These are phyloP conservation scores for Serrognathus titanus DNA, from an alignment of 2,888 invertebrate species.

Conservation along the genomic window DNA sequence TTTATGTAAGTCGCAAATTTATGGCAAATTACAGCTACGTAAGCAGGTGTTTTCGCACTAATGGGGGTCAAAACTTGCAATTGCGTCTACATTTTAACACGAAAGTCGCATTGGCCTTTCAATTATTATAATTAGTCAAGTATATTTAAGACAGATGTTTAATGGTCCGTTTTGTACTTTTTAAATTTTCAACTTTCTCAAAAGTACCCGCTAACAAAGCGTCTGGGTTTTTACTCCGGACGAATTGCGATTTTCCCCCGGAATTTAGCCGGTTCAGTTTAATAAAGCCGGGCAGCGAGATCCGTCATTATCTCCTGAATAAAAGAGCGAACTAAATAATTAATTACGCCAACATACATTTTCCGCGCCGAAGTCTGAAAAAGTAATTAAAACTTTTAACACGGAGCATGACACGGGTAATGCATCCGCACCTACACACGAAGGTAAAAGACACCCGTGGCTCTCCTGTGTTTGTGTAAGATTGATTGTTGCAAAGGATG, in stretches of 20 bases:
- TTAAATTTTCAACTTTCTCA: too few relatives aligned
- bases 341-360: slow-evolving; percentile 3
- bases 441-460: slow-evolving; percentile 4
- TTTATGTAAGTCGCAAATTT: background rate
- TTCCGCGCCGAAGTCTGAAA: slow-evolving; percentile 9
- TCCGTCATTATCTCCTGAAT: too few relatives aligned
- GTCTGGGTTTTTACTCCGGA: too few relatives aligned
- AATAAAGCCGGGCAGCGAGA: too few relatives aligned
- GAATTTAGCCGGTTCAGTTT: too few relatives aligned
- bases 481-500: slow-evolving; percentile 10
- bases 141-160: too few relatives aligned
- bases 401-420: slow-evolving; percentile 5
- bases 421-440: slow-evolving; percentile 4
- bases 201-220: too few relatives aligned
- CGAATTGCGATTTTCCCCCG: too few relatives aligned
- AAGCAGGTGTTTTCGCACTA: background rate
- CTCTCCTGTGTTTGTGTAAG: background rate
- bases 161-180: too few relatives aligned
- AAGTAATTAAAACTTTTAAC: slow-evolving; percentile 16
- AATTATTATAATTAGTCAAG: too few relatives aligned
- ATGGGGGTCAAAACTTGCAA: background rate
- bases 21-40: background rate
- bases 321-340: background rate
- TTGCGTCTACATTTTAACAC: too few relatives aligned
- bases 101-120: too few relatives aligned